Evolutionary conservation across 92 coral and sea anemone genomes (phyloP).

Genomic region (Diadumene lineata): DNA sequence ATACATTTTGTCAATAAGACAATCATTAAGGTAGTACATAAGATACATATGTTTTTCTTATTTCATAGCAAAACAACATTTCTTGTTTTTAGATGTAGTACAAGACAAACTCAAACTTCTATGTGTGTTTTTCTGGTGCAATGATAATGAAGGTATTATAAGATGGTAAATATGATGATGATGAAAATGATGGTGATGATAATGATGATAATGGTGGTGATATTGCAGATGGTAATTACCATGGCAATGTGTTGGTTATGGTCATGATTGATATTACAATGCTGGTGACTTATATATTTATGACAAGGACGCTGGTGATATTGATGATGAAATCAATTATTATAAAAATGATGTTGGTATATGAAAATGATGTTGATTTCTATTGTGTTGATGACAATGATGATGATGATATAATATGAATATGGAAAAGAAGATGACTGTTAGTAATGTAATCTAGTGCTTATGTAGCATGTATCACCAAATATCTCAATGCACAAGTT

Average conservation of each 20-base stretch:
- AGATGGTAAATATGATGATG: neutral
- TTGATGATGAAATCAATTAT: neutral
- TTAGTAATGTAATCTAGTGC: too few species aligned
- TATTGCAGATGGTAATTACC: neutral
- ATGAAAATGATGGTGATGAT: neutral
- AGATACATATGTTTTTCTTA: neutral
- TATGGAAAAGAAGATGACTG: too few species aligned
- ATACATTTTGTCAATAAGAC: too few species aligned
- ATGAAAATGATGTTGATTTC: neutral
- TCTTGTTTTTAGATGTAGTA: constrained; percentile 54
- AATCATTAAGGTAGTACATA: too few species aligned
- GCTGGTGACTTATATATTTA: too few species aligned
- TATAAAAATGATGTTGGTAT: neutral
- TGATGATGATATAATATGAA: neutral
- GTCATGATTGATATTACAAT: too few species aligned
- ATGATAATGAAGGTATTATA: constrained; percentile 62
- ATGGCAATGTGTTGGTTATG: neutral
- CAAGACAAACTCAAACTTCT: constrained; percentile 75
- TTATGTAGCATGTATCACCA: too few species aligned
- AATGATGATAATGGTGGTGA: neutral
- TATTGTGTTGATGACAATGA: neutral
- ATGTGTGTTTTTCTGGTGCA: constrained; percentile 64
- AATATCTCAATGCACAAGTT: too few species aligned
- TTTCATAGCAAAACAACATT: neutral
- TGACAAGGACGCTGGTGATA: neutral